Percentiles rank a stretch among this genome's conserved stretches.
phyloP scores from a whole-genome alignment of 2,888 invertebrate genomes.

The Noctua comes region DNA sequence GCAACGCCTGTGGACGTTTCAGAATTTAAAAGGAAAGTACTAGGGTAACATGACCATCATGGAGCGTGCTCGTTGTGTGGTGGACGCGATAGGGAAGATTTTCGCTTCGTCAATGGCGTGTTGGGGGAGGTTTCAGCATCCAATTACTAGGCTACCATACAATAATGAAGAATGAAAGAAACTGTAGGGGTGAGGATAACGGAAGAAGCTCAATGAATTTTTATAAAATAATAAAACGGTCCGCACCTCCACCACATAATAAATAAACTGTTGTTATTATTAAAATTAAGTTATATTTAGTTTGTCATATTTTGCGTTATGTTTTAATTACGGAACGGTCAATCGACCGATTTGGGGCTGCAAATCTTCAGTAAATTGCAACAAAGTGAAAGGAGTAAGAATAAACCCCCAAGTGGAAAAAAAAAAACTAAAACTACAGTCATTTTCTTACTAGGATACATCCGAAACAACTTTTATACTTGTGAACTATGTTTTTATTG shows the following conservation, averaged over 20 bases:
- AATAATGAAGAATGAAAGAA: too few relatives aligned
- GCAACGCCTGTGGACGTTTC: slow-evolving; percentile 17
- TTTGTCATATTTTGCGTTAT: not conserved
- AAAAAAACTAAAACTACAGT: not conserved
- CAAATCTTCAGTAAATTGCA: not conserved
- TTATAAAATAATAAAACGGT: not conserved
- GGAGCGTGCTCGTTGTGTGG: not conserved
- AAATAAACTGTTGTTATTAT: not conserved
- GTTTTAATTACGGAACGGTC: not conserved
- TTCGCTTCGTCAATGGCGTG: slow-evolving; percentile 1
- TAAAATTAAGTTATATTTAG: not conserved
- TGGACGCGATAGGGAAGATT: not conserved
- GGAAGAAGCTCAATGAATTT: not conserved
- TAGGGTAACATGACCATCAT: slow-evolving; percentile 7
- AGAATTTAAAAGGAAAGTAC: slow-evolving; percentile 25
- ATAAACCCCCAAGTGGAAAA: not conserved
- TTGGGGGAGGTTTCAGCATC: not conserved
- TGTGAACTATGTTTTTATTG: not conserved
- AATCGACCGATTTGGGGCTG: not conserved
- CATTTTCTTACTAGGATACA: not conserved
- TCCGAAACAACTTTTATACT: not conserved
- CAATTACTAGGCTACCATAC: not conserved
- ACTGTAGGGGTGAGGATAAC: not conserved
- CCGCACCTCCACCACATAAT: not conserved
- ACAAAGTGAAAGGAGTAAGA: not conserved